phyloP scores from a whole-genome alignment of 2,113 vertebrate genomes.

The Sarotherodon lohbergeri region DNA sequence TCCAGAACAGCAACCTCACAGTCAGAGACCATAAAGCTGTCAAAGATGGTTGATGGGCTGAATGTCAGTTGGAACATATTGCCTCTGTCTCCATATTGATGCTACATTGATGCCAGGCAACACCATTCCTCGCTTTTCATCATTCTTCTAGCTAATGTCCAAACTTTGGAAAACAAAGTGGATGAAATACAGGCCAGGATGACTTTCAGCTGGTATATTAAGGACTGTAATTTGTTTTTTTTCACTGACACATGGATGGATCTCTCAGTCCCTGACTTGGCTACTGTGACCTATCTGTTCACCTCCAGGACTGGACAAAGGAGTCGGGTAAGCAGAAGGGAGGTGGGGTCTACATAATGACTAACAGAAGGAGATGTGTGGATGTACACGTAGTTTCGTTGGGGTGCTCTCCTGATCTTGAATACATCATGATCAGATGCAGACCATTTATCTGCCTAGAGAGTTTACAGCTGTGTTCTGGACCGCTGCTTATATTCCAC shows the following conservation, averaged over 20 bases:
- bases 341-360: background rate
- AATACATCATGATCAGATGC: background rate
- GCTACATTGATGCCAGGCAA: background rate
- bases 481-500: background rate
- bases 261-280: background rate
- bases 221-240: background rate
- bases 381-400: background rate
- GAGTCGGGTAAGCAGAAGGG: background rate
- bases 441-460: background rate
- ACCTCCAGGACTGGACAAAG: background rate
- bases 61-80: background rate
- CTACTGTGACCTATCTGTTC: background rate
- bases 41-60: constrained; percentile 7
- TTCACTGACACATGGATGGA: background rate
- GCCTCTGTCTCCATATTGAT: background rate
- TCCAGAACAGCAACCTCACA: constrained; percentile 13
- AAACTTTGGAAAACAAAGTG: background rate
- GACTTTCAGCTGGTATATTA: background rate
- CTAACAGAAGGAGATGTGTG: background rate
- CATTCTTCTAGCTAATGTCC: background rate
- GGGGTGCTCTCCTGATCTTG: background rate
- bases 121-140: background rate
- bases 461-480: background rate
- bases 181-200: background rate
- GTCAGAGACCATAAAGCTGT: constrained; percentile 12